A percentile compares a stretch with the other conserved stretches of the same genome.
These are phyloP conservation scores for Spodoptera exigua DNA, from an alignment of 2,888 invertebrate species.

Conservation along the genomic window DNA sequence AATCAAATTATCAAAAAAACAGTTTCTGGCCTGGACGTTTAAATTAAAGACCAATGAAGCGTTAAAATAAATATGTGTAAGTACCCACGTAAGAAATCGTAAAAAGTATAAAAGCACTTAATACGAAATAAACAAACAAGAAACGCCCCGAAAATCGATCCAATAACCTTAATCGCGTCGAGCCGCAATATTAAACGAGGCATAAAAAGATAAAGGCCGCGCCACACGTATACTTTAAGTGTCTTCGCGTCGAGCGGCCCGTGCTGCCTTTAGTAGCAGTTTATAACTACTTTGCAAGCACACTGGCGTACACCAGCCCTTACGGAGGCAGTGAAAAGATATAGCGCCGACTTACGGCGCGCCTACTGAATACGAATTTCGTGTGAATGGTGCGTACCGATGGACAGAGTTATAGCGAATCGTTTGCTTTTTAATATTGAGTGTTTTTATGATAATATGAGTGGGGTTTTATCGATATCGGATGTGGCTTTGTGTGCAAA, in stretches of 20 bases:
- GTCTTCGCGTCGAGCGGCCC: slow-evolving; percentile 63
- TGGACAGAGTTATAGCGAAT: slow-evolving; percentile 76
- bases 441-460: slow-evolving; percentile 76
- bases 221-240: slow-evolving; percentile 71
- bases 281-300: slow-evolving; percentile 81
- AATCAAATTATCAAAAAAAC: no score
- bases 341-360: slow-evolving; percentile 72
- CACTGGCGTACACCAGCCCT: slow-evolving; percentile 71
- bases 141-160: slow-evolving; percentile 67
- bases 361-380: slow-evolving; percentile 82
- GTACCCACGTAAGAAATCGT: slow-evolving; percentile 55
- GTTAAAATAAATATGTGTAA: slow-evolving; percentile 42
- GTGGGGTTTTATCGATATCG: slow-evolving; percentile 70
- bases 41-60: slow-evolving; percentile 48
- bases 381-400: slow-evolving; percentile 72
- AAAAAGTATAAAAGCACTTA: slow-evolving; percentile 65
- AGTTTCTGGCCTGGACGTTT: slow-evolving; percentile 38
- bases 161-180: slow-evolving; percentile 69
- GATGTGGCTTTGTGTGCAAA: slow-evolving; percentile 64
- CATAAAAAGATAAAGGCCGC: slow-evolving; percentile 73
- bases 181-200: slow-evolving; percentile 69
- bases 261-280: slow-evolving; percentile 72
- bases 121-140: slow-evolving; percentile 68
- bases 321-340: slow-evolving; percentile 83
- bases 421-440: slow-evolving; percentile 81